phyloP scores from a whole-genome alignment of 1,140 invertebrate genomes.

The Penaeus indicus region DNA sequence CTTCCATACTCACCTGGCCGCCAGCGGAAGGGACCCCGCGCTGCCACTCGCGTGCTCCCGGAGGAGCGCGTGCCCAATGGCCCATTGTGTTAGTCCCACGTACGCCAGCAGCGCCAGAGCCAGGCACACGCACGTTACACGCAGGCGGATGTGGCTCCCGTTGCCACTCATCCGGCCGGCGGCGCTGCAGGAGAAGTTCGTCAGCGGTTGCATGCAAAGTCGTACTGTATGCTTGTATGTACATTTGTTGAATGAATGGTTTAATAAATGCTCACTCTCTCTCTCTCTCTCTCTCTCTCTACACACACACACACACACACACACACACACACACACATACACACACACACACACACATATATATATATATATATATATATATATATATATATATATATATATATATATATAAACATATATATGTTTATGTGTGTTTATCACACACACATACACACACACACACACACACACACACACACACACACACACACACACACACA shows the following conservation, averaged over 20 bases:
- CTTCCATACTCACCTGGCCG: neutral
- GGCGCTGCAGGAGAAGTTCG: too few relatives aligned
- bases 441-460: neutral
- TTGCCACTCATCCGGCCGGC: neutral
- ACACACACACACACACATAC: neutral
- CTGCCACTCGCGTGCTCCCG: neutral
- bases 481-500: neutral
- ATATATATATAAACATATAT: neutral
- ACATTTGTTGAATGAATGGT: too few relatives aligned
- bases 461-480: neutral
- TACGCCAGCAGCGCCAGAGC: neutral
- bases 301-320: too few relatives aligned
- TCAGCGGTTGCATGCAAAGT: neutral
- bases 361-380: neutral
- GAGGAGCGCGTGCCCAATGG: neutral
- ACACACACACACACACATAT: neutral
- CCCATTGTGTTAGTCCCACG: neutral
- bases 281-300: too few relatives aligned
- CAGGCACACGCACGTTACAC: neutral
- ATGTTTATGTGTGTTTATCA: too few relatives aligned
- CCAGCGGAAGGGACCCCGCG: neutral
- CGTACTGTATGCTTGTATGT: too few relatives aligned
- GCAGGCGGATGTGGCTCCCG: neutral
- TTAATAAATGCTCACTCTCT: too few relatives aligned
- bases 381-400: neutral